Evolutionary conservation across 2,888 invertebrate species (phyloP).

Genomic region (Ophion slaviceki): DNA sequence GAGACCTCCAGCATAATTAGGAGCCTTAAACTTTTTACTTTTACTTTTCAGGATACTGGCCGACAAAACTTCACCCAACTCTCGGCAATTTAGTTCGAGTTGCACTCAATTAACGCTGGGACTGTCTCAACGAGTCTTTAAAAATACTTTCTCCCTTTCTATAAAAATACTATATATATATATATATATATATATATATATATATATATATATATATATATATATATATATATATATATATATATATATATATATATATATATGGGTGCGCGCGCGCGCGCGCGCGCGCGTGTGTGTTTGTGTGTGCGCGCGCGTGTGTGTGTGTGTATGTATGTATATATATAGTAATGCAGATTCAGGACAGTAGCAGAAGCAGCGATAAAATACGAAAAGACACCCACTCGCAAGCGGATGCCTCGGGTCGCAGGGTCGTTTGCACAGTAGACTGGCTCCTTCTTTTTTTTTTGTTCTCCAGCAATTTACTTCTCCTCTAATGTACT

Average conservation of each 20-base stretch:
- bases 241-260: no score
- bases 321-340: background rate
- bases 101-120: constrained; percentile 72
- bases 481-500: constrained; percentile 12
- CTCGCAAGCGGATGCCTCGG: constrained; percentile 74
- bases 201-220: no score
- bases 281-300: no score
- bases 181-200: background rate
- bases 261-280: no score
- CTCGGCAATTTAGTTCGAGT: constrained; percentile 75
- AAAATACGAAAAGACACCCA: constrained; percentile 69
- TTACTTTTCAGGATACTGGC: constrained; percentile 50
- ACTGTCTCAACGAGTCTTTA: constrained; percentile 73
- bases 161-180: constrained; percentile 2
- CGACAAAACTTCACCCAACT: constrained; percentile 69
- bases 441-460: constrained; percentile 50
- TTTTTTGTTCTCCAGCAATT: constrained; percentile 43
- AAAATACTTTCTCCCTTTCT: constrained; percentile 43
- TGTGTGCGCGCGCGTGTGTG: no score
- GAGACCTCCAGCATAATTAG: background rate
- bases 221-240: background rate
- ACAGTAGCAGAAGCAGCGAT: constrained; percentile 25
- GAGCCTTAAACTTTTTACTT: background rate
- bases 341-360: constrained; percentile 20
- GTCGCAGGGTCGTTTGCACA: constrained; percentile 74